Percentiles rank a stretch among this genome's conserved stretches.
These are phyloP conservation scores for Cyclopterus lumpus DNA, from an alignment of 2,797 vertebrate species.

Conservation along the genomic window DNA sequence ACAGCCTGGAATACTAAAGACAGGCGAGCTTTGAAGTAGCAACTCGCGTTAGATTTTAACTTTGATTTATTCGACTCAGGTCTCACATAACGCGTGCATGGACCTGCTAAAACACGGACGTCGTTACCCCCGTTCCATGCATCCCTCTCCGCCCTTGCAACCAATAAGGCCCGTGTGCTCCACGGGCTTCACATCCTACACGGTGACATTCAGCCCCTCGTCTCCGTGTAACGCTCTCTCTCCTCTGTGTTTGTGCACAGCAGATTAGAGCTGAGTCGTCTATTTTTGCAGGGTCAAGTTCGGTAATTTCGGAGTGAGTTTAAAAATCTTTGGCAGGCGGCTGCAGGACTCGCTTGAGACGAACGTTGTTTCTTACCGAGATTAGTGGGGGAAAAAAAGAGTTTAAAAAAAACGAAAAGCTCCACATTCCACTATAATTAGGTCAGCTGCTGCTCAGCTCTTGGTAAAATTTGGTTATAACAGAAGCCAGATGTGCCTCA, in stretches of 20 bases:
- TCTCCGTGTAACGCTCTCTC: conserved; percentile 2
- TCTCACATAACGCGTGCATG: background rate
- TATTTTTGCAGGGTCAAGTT: conserved; percentile 58
- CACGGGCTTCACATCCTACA: background rate
- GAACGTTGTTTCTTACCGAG: conserved; percentile 66
- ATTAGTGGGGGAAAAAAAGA: conserved; percentile 45
- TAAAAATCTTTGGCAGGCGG: conserved; percentile 27
- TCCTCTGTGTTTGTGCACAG: conserved; percentile 23
- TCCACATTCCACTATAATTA: conserved; percentile 66
- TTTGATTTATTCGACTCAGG: background rate
- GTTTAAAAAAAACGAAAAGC: conserved; percentile 25
- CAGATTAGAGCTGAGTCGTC: conserved; percentile 46
- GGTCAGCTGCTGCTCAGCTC: conserved; percentile 66
- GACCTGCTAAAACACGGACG: background rate
- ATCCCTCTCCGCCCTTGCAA: background rate
- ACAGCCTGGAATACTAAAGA: conserved; percentile 37
- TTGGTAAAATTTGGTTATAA: conserved; percentile 47
- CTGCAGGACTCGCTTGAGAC: conserved; percentile 50
- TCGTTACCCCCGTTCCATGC: background rate
- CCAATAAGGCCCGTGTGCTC: background rate
- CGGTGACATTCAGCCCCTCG: background rate
- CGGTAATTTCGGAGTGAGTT: conserved; percentile 40
- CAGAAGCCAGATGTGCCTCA: conserved; percentile 49
- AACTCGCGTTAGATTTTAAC: background rate
- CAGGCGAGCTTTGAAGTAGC: conserved; percentile 20